These are phyloP conservation scores for Glyphotaelius pellucidus DNA, from an alignment of 2,888 invertebrate species.

Conservation along the genomic window DNA sequence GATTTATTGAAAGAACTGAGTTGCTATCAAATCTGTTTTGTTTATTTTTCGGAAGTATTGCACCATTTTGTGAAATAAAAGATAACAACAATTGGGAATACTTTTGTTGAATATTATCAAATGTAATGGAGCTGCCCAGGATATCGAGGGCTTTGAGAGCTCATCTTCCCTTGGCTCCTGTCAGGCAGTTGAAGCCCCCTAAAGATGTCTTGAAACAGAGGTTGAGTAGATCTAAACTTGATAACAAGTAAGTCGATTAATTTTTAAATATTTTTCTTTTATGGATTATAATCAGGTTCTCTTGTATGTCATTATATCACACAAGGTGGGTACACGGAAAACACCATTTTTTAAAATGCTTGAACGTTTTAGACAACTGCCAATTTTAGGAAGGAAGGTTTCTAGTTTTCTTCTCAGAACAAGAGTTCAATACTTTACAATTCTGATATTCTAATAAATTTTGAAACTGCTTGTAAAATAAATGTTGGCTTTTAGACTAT, in stretches of 20 bases:
- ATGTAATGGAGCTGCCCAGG: slow-evolving; percentile 78
- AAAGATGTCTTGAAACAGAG: slow-evolving; percentile 58
- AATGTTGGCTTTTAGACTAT: too few species aligned
- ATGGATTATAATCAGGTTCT: neutral
- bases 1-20: neutral
- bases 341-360: neutral
- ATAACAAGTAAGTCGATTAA: slow-evolving; percentile 70
- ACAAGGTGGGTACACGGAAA: neutral
- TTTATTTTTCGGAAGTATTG: slow-evolving; percentile 29
- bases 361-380: neutral
- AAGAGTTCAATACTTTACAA: too few species aligned
- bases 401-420: neutral
- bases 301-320: neutral
- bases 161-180: slow-evolving; percentile 77
- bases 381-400: neutral
- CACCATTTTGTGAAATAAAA: slow-evolving; percentile 53
- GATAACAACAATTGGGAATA: neutral
- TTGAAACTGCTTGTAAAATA: too few species aligned
- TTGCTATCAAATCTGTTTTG: neutral
- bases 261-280: slow-evolving; percentile 62
- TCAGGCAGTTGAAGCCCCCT: slow-evolving; percentile 67
- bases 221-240: slow-evolving; percentile 67
- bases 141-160: slow-evolving; percentile 82
- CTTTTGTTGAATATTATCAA: neutral
- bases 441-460: too few species aligned